Conservation (phyloP, 2,113 vertebrate genomes). For the Apaloderma vittatum region DNA sequence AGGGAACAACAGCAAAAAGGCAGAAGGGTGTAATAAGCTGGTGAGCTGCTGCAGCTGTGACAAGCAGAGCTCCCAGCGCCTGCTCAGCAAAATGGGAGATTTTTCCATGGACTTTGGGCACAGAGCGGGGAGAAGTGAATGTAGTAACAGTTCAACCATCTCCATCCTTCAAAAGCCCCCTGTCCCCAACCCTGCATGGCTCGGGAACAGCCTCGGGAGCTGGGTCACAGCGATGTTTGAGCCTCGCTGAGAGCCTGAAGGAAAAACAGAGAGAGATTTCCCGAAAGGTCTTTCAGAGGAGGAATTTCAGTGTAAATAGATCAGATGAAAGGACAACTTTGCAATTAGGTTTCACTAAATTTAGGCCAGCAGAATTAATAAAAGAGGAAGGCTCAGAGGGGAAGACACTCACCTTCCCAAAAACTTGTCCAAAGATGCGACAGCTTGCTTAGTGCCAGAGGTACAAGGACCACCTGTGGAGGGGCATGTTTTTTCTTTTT, state of each 20-base stretch:
- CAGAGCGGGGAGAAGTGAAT: neutral
- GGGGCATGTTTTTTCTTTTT: neutral
- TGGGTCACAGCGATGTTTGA: neutral
- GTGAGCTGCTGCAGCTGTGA: neutral
- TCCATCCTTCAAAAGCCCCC: neutral
- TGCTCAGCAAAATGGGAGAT: neutral
- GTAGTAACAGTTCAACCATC: accelerated
- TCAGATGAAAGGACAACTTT: neutral
- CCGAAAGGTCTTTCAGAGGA: neutral
- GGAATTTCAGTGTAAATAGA: neutral
- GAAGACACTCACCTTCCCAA: neutral
- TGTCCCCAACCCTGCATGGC: neutral
- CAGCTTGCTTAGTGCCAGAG: neutral
- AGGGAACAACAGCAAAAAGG: neutral
- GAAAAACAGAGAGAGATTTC: neutral
- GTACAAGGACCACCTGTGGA: neutral
- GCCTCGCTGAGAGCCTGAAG: neutral
- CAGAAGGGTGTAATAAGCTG: neutral
- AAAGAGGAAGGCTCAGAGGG: neutral
- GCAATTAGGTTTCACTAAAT: neutral
- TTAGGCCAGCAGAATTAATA: neutral
- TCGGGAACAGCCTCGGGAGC: accelerated
- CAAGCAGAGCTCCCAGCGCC: neutral
- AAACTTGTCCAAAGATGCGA: neutral
- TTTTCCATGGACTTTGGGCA: neutral